Conservation (phyloP, 2,113 vertebrate species). For the Litocranius walleri region DNA sequence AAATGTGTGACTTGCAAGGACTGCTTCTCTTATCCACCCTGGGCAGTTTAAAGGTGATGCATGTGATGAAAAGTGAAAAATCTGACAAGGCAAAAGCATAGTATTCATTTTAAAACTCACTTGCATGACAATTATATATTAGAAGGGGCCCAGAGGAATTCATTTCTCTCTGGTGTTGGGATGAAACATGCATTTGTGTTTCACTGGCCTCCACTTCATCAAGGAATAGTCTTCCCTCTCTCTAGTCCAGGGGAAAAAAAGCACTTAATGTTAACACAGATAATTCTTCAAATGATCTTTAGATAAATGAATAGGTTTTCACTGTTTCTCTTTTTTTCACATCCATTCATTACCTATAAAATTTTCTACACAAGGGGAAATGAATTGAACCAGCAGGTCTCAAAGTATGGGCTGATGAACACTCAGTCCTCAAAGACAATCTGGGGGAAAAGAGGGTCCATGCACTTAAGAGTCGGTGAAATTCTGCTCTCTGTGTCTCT, state of each 20-base stretch:
- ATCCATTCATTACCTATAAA: constrained; percentile 51
- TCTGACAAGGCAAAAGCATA: constrained; percentile 11
- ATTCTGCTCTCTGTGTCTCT: background rate
- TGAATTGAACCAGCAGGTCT: constrained; percentile 55
- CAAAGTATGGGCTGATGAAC: constrained; percentile 17
- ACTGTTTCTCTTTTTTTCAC: constrained; percentile 48
- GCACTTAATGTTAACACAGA: constrained; percentile 49
- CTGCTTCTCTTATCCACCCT: background rate
- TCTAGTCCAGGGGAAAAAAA: constrained; percentile 1
- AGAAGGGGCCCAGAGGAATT: constrained; percentile 26
- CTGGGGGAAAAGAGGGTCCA: background rate
- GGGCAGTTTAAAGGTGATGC: background rate
- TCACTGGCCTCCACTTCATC: constrained; percentile 42
- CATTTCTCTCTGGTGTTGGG: background rate
- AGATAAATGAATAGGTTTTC: constrained; percentile 57
- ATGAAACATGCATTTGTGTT: constrained; percentile 40
- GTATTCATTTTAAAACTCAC: constrained; percentile 42
- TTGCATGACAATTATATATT: constrained; percentile 35
- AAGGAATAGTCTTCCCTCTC: background rate
- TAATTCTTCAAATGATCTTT: constrained; percentile 59
- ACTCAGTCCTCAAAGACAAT: constrained; percentile 3
- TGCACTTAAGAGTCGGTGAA: background rate
- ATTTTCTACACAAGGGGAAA: constrained; percentile 45
- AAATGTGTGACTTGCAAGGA: background rate
- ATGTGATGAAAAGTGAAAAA: background rate